phyloP scores from a whole-genome alignment of 2,797 vertebrate species.

The Eulemur rubriventer region DNA sequence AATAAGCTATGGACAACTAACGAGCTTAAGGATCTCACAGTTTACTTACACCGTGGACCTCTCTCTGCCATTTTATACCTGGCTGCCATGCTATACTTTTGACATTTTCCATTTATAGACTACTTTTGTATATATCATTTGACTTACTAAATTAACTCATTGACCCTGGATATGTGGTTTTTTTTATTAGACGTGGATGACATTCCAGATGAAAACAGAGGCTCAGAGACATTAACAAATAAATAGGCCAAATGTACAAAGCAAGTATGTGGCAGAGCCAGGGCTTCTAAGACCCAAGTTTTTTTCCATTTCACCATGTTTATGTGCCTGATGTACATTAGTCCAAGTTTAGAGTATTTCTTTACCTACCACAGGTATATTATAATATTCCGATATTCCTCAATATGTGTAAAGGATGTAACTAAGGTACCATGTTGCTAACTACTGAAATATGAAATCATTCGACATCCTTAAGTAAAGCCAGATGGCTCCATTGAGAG shows the following conservation, averaged over 20 bases:
- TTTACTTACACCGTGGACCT: not conserved
- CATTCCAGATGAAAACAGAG: constrained; percentile 27
- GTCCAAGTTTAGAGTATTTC: not conserved
- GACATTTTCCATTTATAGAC: not conserved
- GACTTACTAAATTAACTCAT: not conserved
- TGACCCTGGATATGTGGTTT: not conserved
- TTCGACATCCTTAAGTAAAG: constrained; percentile 37
- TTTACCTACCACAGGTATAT: not conserved
- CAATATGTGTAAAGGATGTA: not conserved
- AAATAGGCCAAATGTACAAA: not conserved
- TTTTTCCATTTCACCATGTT: not conserved
- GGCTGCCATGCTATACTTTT: not conserved
- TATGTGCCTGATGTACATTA: not conserved
- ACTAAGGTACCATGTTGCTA: not conserved
- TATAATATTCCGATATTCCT: constrained; percentile 2
- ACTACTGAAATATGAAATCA: constrained; percentile 47
- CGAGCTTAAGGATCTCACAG: not conserved
- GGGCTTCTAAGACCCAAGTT: not conserved
- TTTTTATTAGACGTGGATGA: not conserved
- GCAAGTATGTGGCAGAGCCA: not conserved
- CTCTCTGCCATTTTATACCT: not conserved
- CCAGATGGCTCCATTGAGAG: constrained; percentile 41
- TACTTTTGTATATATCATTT: not conserved
- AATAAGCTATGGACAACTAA: not conserved
- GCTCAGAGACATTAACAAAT: not conserved